Conservation (phyloP, 2,888 invertebrate species). For the Marronus borbonicus region DNA sequence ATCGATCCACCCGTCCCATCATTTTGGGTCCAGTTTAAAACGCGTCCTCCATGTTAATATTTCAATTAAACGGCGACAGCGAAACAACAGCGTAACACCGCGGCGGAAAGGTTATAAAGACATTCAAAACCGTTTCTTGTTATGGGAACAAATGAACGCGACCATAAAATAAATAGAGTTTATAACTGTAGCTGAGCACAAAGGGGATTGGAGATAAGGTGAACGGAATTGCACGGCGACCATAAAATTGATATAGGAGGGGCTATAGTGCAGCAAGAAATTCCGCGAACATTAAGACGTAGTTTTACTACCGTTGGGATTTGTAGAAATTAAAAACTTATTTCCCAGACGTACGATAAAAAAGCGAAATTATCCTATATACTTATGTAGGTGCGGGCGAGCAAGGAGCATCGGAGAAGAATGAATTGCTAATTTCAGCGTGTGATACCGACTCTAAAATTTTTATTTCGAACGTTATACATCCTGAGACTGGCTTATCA, state of each 20-base stretch:
- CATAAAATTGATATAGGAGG: constrained; percentile 45
- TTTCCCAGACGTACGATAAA: constrained; percentile 42
- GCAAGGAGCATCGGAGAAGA: neutral
- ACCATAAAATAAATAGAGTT: constrained; percentile 45
- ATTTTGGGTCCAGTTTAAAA: neutral
- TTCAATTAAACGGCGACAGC: constrained; percentile 1
- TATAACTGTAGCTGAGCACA: constrained; percentile 37
- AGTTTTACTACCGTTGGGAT: constrained; percentile 38
- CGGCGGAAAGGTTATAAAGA: constrained; percentile 14
- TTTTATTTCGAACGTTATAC: constrained; percentile 16
- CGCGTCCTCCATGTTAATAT: neutral
- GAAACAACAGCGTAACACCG: neutral
- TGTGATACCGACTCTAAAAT: neutral
- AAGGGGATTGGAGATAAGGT: constrained; percentile 38
- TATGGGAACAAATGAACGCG: constrained; percentile 37
- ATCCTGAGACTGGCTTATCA: constrained; percentile 12
- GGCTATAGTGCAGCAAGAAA: constrained; percentile 43
- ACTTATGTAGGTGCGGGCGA: neutral
- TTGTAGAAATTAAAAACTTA: constrained; percentile 48
- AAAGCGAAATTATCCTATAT: constrained; percentile 19
- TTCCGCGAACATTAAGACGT: constrained; percentile 45
- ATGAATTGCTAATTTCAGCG: constrained; percentile 21
- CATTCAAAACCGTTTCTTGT: constrained; percentile 19
- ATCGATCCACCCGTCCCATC: neutral
- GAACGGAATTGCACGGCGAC: constrained; percentile 31